These are phyloP conservation scores for Myotis brandtii DNA, from an alignment of 2,113 vertebrate species.

Conservation along the genomic window DNA sequence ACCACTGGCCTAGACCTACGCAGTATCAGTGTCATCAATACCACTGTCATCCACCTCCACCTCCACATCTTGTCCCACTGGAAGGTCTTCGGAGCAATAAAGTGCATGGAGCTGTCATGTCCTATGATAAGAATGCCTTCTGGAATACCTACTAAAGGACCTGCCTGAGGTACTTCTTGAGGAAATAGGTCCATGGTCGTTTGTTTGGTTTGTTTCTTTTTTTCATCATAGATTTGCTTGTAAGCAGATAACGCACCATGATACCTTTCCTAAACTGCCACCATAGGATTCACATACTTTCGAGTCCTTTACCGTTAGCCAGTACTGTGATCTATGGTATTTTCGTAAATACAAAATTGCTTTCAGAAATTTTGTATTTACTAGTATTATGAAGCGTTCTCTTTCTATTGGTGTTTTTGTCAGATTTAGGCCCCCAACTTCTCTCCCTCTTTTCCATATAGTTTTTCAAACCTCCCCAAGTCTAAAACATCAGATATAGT, in stretches of 20 bases:
- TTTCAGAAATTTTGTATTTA: slow-evolving; percentile 27
- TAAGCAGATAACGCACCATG: background rate
- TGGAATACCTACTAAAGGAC: background rate
- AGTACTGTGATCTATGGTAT: background rate
- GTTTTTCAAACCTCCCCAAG: slow-evolving; percentile 17
- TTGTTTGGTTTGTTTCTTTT: background rate
- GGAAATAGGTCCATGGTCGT: background rate
- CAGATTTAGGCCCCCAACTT: background rate
- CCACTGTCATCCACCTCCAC: background rate
- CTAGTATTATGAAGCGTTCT: background rate
- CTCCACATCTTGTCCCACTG: background rate
- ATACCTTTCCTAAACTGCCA: slow-evolving; percentile 10
- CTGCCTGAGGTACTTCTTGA: background rate
- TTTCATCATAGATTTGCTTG: background rate
- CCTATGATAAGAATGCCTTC: background rate
- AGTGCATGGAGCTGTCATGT: background rate
- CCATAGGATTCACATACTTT: background rate
- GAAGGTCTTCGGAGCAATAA: background rate
- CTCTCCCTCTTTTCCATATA: slow-evolving; percentile 6
- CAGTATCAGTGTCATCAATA: background rate
- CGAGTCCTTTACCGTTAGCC: background rate
- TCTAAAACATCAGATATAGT: slow-evolving; percentile 1
- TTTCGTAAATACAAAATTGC: background rate
- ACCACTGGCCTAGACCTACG: background rate
- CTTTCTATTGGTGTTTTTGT: background rate